Evolutionary conservation across 2,888 invertebrate genomes (phyloP), one percentile per base, ranked within the genome.

Genomic region (Torymus texanus): DNA sequence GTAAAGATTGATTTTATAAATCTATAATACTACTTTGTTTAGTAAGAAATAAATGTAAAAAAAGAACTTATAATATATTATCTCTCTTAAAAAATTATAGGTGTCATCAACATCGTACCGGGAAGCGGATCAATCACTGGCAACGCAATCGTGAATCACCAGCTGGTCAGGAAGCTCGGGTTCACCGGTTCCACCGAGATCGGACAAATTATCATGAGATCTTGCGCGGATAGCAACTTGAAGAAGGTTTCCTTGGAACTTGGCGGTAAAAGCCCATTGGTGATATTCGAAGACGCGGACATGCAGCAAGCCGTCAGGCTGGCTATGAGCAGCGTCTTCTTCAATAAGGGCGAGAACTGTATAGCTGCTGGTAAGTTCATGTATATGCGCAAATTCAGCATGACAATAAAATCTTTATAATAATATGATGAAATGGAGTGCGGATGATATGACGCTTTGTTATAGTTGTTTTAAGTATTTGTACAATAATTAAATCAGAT

Each of bases 291-390:
- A 56, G 98, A 99, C 90, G 97, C 96, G 88, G 98, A 98, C 90
- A 89, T 98, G 74, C 97, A 98, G 85, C 97, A 97, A 87, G 98
- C 98, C 29, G 96, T 98, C 14, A 93, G 95, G 90, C 93, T 96
- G 90, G 97, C 96, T 0, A 96, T 97, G 95, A 94, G 95, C 73
- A 95, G 97, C 75, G 98, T 98, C 2, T 99, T 98, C 92, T 98
- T 98, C 92, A 99, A 99, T 91, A 98, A 98, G 89, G 98, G 98
- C 74, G 98, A 99, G 91, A 98, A 98, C 90, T 99, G 98, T 90
- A 98, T 98, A 83, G 98, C 98, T 0, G 98, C 98, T 2, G 98
- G 89, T 89, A 84, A 18, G 72, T 4, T 29, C 2, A 21, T 21
- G 2, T 21, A 5, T 29, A 29, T 29, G 29, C 4, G 5, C 3